These are phyloP conservation scores for Pseudomyrmex pallidus DNA, from an alignment of 1,140 invertebrate species.

Conservation along the genomic window DNA sequence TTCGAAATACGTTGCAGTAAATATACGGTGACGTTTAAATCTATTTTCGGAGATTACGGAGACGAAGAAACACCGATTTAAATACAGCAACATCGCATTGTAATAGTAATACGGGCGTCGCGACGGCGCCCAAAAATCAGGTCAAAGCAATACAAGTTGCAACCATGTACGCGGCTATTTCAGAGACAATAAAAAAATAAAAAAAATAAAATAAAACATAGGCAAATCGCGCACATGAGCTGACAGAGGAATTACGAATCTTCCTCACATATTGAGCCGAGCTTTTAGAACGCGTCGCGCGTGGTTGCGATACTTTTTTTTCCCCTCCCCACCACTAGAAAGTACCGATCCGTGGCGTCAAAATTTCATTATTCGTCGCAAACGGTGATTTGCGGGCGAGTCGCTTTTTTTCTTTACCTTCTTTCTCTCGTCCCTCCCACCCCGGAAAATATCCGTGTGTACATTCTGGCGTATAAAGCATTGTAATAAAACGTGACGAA, in stretches of 20 bases:
- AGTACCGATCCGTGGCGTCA: background rate
- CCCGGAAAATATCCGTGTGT: constrained; percentile 24
- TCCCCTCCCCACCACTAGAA: no score
- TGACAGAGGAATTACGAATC: background rate
- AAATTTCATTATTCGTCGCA: constrained; percentile 54
- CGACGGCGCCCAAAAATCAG: background rate
- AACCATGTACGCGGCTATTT: background rate
- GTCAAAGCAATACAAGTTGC: constrained; percentile 27
- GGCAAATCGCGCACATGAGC: no score
- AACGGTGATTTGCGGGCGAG: constrained; percentile 9
- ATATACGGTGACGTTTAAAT: background rate
- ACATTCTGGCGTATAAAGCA: constrained; percentile 50
- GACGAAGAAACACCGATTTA: background rate
- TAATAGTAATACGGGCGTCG: no score
- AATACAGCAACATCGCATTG: no score
- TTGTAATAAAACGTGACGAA: constrained; percentile 62
- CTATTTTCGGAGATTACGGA: background rate
- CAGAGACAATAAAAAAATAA: background rate
- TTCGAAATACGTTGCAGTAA: background rate
- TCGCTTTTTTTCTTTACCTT: background rate
- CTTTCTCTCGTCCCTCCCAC: background rate
- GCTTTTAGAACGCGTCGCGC: constrained; percentile 9
- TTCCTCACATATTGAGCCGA: constrained; percentile 9
- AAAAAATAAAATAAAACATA: background rate
- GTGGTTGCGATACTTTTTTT: background rate